Conservation (phyloP, 2,113 vertebrate species). For the Otus sunia region DNA sequence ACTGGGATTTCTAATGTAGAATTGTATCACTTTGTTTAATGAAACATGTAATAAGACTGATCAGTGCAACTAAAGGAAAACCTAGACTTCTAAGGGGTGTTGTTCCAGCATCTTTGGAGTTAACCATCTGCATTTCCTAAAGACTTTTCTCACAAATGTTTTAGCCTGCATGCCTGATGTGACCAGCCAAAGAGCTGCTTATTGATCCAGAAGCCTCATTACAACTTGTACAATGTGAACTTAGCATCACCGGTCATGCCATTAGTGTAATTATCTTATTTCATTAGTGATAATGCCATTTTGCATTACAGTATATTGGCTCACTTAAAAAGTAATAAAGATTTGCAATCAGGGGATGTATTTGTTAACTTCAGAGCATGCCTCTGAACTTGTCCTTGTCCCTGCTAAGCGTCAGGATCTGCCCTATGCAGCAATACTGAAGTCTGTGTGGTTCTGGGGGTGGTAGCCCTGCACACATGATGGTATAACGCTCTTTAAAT, state of each 20-base stretch:
- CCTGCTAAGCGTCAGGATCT: background rate
- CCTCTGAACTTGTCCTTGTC: conserved; percentile 22
- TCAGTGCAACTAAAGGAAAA: background rate
- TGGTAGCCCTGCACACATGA: background rate
- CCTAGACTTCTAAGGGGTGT: background rate
- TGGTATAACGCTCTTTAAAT: background rate
- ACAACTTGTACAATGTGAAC: conserved; percentile 66
- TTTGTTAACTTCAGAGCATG: conserved; percentile 47
- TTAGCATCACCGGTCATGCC: conserved; percentile 57
- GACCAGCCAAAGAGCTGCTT: conserved; percentile 55
- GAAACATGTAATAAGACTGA: background rate
- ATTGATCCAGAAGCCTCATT: conserved; percentile 69
- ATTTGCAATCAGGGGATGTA: background rate
- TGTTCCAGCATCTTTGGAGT: background rate
- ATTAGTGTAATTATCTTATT: conserved; percentile 74
- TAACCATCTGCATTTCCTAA: conserved; percentile 18
- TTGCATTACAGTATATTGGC: conserved; percentile 59
- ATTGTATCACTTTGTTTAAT: background rate
- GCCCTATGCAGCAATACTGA: background rate
- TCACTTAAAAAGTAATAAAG: conserved; percentile 68
- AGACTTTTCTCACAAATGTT: conserved; percentile 2
- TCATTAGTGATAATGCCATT: conserved; percentile 65
- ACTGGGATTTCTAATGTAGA: background rate
- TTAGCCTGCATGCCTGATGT: background rate
- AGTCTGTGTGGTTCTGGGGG: background rate